These are phyloP conservation scores for Chelmon rostratus DNA, from an alignment of 2,797 vertebrate species.

Conservation along the genomic window DNA sequence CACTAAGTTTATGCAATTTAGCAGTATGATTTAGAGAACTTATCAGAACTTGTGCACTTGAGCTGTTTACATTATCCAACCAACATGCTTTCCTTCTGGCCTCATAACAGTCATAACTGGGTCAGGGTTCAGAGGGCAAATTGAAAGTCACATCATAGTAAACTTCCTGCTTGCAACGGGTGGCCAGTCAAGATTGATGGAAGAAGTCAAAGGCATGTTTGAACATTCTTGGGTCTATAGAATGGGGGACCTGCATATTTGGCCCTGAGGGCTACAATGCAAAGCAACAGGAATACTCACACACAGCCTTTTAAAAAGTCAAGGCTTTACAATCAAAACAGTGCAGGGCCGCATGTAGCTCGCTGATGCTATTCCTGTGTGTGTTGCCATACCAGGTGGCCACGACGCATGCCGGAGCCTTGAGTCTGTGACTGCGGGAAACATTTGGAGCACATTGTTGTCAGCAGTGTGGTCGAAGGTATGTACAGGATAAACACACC, in stretches of 20 bases:
- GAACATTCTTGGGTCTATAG: constrained; percentile 32
- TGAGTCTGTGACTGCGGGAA: constrained; percentile 25
- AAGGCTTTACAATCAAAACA: constrained; percentile 47
- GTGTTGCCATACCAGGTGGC: constrained; percentile 25
- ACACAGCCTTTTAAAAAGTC: constrained; percentile 51
- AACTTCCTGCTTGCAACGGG: constrained; percentile 24
- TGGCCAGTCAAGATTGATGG: constrained; percentile 30
- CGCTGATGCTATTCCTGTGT: constrained; percentile 22
- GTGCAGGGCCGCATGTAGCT: constrained; percentile 32
- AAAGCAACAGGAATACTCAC: constrained; percentile 32
- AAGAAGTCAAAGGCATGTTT: constrained; percentile 54
- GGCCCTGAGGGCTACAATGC: constrained; percentile 31
- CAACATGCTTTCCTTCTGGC: constrained; percentile 1
- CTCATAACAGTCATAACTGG: not conserved
- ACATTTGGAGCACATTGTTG: constrained; percentile 23
- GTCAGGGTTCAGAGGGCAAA: not conserved
- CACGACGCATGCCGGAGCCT: not conserved
- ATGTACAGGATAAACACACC: constrained; percentile 53
- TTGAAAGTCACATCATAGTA: constrained; percentile 5
- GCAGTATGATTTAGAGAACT: not conserved
- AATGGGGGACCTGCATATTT: constrained; percentile 29
- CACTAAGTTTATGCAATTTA: not conserved
- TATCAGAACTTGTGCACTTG: not conserved
- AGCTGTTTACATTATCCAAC: not conserved
- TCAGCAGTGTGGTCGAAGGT: constrained; percentile 41